Evolutionary conservation across 1,140 invertebrate species (phyloP).

Genomic region (Coenobita brevimanus): DNA sequence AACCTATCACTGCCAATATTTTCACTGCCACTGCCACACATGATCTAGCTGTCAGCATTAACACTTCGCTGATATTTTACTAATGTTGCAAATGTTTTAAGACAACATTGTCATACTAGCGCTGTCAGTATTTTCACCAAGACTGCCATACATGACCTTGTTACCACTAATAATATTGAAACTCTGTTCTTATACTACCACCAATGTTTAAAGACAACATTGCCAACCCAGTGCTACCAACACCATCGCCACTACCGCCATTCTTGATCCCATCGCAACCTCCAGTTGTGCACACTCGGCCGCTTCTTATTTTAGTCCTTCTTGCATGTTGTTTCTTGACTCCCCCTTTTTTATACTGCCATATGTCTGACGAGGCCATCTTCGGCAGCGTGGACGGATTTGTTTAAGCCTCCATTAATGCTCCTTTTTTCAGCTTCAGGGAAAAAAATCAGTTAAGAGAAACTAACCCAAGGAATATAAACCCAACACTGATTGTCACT

Average conservation of each 20-base stretch:
- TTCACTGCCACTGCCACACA: too few relatives aligned
- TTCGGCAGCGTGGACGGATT: conserved; percentile 30
- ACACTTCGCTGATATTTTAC: too few relatives aligned
- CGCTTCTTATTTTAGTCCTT: conserved; percentile 49
- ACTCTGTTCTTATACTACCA: too few relatives aligned
- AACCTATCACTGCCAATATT: too few relatives aligned
- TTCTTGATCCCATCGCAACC: neutral
- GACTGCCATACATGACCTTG: too few relatives aligned
- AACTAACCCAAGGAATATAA: conserved; percentile 50
- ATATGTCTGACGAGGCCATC: conserved; percentile 42
- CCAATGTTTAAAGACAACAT: too few relatives aligned
- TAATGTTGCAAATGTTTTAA: too few relatives aligned
- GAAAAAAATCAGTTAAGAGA: conserved; percentile 57
- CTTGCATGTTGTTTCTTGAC: conserved; percentile 53
- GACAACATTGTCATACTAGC: too few relatives aligned
- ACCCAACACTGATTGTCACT: conserved; percentile 50
- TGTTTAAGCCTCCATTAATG: conserved; percentile 54
- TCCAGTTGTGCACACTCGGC: conserved; percentile 41
- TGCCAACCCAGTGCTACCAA: too few relatives aligned
- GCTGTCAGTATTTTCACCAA: too few relatives aligned
- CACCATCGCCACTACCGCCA: neutral
- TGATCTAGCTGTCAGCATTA: too few relatives aligned
- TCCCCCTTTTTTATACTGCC: conserved; percentile 27
- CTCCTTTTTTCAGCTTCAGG: conserved; percentile 62
- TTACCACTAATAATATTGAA: too few relatives aligned